Evolutionary conservation across 2,888 invertebrate species (phyloP), one percentile per base, ranked within the genome.

Genomic region (Pterostichus niger): DNA sequence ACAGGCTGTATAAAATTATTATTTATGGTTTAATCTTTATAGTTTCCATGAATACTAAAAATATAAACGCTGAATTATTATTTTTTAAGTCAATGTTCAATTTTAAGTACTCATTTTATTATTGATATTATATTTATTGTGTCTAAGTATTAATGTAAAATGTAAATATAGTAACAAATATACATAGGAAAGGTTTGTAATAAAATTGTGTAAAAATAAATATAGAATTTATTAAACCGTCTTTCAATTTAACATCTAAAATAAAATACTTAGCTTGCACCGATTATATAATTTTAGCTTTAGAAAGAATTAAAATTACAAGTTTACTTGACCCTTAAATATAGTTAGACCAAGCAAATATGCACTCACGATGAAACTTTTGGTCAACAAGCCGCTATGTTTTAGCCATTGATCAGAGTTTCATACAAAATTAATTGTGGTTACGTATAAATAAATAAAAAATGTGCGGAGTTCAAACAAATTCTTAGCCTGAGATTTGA

Each of bases 221-320:
- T 71, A 71, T 71, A 71, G 68, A 44, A 71, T 44, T 71, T 44
- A 71, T 71, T 71, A 24, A 44, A 40, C 40, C 7, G 68, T 71
- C 56, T 56, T 13, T 56, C 13, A 11, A 56, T 15, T 71, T 44
- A 71, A 44, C 44, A 71, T 44, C 68, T 71, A 44, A 44, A 40
- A 40, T 40, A 40, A 40, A 24, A 71, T 71, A 35, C 33, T 64
- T 64, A 40, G 68, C 68, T 71, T 71, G 40, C 40, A 71, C 44
- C 68, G 10, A 15, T 71, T 24, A 24, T 24, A 24, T 24, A 24
- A 24, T 24, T 24, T 24, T 24, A 24, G 24, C 24, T 24, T 24
- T 24, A 24, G 24, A 24, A 71, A 6, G 17, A 3, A 7, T 71
- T 64, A 5, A 71, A 40, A 13, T 35, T 31, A 61, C 64, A 64